Evolutionary conservation across 1,140 invertebrate species (phyloP), one percentile per base, ranked within the genome.

Genomic region (Apis dorsata): DNA sequence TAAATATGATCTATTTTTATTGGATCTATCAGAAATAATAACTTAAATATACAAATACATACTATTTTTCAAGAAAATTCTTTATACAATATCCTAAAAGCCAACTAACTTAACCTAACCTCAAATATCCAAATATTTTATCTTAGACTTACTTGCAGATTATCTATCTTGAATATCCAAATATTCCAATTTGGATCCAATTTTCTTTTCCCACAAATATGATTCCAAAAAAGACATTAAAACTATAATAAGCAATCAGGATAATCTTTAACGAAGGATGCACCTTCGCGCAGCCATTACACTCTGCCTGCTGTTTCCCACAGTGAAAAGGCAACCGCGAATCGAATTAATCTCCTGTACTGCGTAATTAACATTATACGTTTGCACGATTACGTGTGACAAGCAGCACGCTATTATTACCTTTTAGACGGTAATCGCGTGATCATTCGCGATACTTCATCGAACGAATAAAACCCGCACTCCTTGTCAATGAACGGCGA

Each of bases 321-420:
- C 13, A 13, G 8, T 17, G 9, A 71, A 74, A 85, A 85, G 79
- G 62, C 81, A 21, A 9, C 21, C 55, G 65, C 21, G 51, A 51
- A 21, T 79, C 66, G 59, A 78, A 88, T 88, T 88, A 85, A 88
- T 88, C 83, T 85, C 44, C 19, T 34, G 59, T 60, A 75, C 75
- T 53, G 11, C 55, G 79, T 85, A 87, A 88, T 88, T 88, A 88
- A 76, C 63, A 57, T 88, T 83, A 88, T 60, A 68, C 51, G n/a
- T 60, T n/a, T 62, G 34, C 55, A 72, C 60, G 79, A 28, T 65
- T 76, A 77, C 49, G 34, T 69, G 76, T 79, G 57, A 57, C 65
- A 49, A 11, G 24, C 17, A 2, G 78, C 53, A 55, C 63, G 55
- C 63, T 84, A 81, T 71, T 88, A 81, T 84, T 81, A 80, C 73